These are phyloP conservation scores for Acanthacorydalis orientalis DNA, from an alignment of 2,888 invertebrate genomes.

Conservation along the genomic window DNA sequence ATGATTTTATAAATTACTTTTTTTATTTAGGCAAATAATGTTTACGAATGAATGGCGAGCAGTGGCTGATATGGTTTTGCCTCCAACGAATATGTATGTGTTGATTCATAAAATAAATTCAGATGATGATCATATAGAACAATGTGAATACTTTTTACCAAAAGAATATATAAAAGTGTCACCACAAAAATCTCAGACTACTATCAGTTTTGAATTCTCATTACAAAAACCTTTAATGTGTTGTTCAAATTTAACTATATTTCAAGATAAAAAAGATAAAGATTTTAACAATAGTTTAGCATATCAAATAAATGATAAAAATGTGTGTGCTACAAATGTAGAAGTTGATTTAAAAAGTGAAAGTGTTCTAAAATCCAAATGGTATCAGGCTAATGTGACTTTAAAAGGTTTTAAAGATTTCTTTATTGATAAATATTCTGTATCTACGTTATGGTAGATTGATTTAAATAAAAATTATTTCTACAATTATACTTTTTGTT, in stretches of 20 bases:
- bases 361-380: slow-evolving; percentile 23
- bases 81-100: slow-evolving; percentile 33
- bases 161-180: slow-evolving; percentile 27
- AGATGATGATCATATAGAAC: slow-evolving; percentile 17
- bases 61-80: slow-evolving; percentile 25
- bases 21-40: slow-evolving; percentile 28
- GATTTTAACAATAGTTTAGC: background rate
- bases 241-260: slow-evolving; percentile 19
- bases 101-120: slow-evolving; percentile 25
- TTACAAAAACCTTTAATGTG: slow-evolving; percentile 15
- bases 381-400: slow-evolving; percentile 36
- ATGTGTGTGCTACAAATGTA: background rate
- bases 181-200: slow-evolving; percentile 20
- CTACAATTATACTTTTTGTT: background rate
- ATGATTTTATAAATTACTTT: background rate
- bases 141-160: slow-evolving; percentile 24
- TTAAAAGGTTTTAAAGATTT: slow-evolving; percentile 42
- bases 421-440: slow-evolving; percentile 34
- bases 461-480: no score
- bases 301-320: background rate
- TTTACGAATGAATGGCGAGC: slow-evolving; percentile 29
- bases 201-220: slow-evolving; percentile 24
- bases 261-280: slow-evolving; percentile 13
- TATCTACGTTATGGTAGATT: slow-evolving; percentile 32
- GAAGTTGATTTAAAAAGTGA: slow-evolving; percentile 24